Percentiles rank a stretch among this genome's conserved stretches.
These are phyloP conservation scores for Spea hammondii DNA, from an alignment of 2,797 vertebrate species.

Conservation along the genomic window DNA sequence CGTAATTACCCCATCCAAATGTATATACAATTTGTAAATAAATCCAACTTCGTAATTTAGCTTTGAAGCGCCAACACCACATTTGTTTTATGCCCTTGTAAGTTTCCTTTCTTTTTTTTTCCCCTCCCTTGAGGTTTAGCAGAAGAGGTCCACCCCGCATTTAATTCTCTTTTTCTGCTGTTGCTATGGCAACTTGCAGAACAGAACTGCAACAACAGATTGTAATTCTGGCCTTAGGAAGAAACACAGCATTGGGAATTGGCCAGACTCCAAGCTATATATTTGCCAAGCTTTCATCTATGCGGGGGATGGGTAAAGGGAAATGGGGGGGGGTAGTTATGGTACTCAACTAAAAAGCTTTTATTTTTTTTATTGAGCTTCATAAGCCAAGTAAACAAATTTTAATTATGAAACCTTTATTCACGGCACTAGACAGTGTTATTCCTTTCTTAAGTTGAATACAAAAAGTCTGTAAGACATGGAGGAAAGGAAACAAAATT, in stretches of 20 bases:
- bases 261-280: slow-evolving; percentile 44
- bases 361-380: background rate
- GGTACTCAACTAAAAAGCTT: background rate
- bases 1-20: slow-evolving; percentile 38
- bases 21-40: slow-evolving; percentile 38
- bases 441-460: too few species aligned
- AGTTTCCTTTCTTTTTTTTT: slow-evolving; percentile 48
- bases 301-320: slow-evolving; percentile 6
- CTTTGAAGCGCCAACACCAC: slow-evolving; percentile 28
- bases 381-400: too few species aligned
- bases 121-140: slow-evolving; percentile 36
- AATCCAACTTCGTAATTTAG: slow-evolving; percentile 39
- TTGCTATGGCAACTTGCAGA: slow-evolving; percentile 53
- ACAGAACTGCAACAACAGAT: slow-evolving; percentile 44
- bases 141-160: slow-evolving; percentile 47
- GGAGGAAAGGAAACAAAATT: too few species aligned
- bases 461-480: too few species aligned
- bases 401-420: too few species aligned
- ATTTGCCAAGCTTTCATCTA: slow-evolving; percentile 37
- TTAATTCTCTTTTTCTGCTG: slow-evolving; percentile 44
- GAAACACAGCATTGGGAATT: slow-evolving; percentile 42
- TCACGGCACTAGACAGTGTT: too few species aligned
- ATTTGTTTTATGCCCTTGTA: slow-evolving; percentile 33
- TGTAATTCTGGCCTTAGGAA: slow-evolving; percentile 52
- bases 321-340: background rate